These are phyloP conservation scores for Parauchenoglanis punctatus DNA, from an alignment of 2,797 vertebrate species.

Conservation along the genomic window DNA sequence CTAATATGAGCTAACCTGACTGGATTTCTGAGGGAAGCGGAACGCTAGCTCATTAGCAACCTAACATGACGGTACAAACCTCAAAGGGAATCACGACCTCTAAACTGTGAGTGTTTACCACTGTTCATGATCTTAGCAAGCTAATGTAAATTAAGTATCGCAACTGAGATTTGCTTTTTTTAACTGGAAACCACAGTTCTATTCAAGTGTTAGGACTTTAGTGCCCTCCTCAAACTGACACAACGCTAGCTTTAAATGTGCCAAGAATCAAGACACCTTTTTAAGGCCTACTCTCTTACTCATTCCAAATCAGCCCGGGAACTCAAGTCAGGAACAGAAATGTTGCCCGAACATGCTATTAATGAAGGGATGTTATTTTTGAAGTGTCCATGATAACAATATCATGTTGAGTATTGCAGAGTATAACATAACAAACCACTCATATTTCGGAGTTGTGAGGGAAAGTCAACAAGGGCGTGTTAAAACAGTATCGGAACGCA, in stretches of 20 bases:
- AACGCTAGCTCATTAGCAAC: neutral
- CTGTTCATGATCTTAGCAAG: no score
- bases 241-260: neutral
- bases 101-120: no score
- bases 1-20: neutral
- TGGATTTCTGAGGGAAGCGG: neutral
- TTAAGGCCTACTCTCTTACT: neutral
- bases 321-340: neutral
- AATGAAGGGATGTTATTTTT: neutral
- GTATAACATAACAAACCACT: constrained; percentile 26
- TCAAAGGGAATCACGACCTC: no score
- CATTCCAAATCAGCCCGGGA: neutral
- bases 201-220: neutral
- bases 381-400: constrained; percentile 21
- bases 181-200: neutral
- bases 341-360: constrained; percentile 26
- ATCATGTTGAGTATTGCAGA: constrained; percentile 28
- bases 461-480: constrained; percentile 15
- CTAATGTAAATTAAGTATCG: neutral
- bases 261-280: neutral
- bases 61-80: no score
- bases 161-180: neutral
- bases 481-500: constrained; percentile 26
- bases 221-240: neutral
- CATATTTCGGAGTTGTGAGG: constrained; percentile 14